Percentiles rank a stretch among this genome's conserved stretches.
These are phyloP conservation scores for Semnornis frantzii DNA, from an alignment of 2,113 vertebrate species.

Conservation along the genomic window DNA sequence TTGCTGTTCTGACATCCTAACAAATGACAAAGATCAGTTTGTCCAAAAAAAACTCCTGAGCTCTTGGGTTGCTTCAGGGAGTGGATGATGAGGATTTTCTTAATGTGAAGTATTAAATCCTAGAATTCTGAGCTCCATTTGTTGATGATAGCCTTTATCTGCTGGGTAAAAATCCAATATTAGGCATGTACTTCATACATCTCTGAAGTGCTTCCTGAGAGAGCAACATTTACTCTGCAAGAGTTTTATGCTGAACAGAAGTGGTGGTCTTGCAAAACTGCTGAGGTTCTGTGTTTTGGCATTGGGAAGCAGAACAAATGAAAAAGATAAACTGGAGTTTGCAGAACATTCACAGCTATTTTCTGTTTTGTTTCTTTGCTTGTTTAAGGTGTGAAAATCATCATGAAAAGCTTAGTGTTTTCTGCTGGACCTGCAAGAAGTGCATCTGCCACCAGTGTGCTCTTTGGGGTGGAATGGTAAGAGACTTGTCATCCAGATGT, in stretches of 20 bases:
- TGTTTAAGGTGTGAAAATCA: constrained; percentile 93
- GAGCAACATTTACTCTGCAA: neutral
- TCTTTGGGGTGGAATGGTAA: constrained; percentile 98
- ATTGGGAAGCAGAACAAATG: neutral
- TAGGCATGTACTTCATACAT: neutral
- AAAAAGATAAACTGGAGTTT: neutral
- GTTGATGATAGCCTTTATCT: neutral
- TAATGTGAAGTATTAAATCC: neutral
- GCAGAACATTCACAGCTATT: neutral
- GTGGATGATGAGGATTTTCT: neutral
- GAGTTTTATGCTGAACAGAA: neutral
- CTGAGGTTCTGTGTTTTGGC: neutral
- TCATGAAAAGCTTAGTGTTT: constrained; percentile 97
- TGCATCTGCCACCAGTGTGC: constrained; percentile 99
- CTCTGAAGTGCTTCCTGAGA: neutral
- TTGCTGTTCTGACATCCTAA: neutral
- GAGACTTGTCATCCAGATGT: neutral
- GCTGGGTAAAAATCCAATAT: neutral
- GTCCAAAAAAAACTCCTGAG: neutral
- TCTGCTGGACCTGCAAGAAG: constrained; percentile 99
- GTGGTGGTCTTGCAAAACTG: neutral
- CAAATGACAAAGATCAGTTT: neutral
- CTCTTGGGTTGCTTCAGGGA: neutral
- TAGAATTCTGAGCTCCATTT: neutral
- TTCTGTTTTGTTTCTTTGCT: neutral